Conservation (phyloP, 1,140 invertebrate species). For the Hyphantria cunea region DNA sequence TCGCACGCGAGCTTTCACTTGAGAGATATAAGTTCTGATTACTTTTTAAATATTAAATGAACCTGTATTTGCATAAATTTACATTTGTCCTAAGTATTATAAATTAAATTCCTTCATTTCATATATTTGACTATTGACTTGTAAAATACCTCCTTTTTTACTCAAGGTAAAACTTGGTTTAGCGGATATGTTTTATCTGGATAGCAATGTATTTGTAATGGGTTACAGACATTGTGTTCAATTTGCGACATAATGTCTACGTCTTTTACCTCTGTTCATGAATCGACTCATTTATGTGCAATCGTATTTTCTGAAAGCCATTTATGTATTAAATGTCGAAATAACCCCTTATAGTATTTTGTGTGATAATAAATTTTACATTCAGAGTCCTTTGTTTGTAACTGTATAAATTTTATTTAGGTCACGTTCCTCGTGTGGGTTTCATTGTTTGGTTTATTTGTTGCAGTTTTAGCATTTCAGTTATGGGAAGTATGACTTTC, state of each 20-base stretch:
- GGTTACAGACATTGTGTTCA: background rate
- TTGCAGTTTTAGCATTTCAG: no score
- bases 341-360: background rate
- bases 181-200: no score
- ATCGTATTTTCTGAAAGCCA: background rate
- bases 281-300: background rate
- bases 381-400: constrained; percentile 4
- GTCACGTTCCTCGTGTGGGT: constrained; percentile 15
- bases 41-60: constrained; percentile 9
- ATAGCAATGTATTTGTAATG: background rate
- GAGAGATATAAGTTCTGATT: constrained; percentile 28
- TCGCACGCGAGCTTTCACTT: constrained; percentile 32
- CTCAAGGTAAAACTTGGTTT: no score
- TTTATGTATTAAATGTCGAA: background rate
- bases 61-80: constrained; percentile 7
- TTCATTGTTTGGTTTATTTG: constrained; percentile 13
- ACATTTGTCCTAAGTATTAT: background rate
- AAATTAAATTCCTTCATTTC: background rate
- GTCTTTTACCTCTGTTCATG: background rate
- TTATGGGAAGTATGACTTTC: no score
- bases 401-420: constrained; percentile 19
- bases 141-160: background rate
- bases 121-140: background rate
- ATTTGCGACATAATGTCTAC: no score
- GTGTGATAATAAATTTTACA: background rate